Percentiles rank a stretch among this genome's conserved stretches.
Evolutionary conservation across 2,888 invertebrate species (phyloP).

Genomic region (Aleiodes leptofemur): DNA sequence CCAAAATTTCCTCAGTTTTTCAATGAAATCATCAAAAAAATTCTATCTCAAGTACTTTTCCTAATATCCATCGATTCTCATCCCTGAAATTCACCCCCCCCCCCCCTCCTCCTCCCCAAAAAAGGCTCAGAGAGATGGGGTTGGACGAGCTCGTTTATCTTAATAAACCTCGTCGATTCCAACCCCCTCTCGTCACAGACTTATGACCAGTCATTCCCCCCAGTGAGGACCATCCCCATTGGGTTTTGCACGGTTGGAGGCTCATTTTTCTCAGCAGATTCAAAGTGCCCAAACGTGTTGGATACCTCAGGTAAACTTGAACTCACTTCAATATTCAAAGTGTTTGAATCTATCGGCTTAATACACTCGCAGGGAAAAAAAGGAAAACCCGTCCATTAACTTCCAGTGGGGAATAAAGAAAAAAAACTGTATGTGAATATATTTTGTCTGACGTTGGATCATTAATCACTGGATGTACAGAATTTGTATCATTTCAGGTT

Average conservation of each 20-base stretch:
- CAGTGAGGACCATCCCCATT: conserved; percentile 2
- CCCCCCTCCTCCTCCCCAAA: too few relatives aligned
- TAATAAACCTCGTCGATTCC: conserved; percentile 67
- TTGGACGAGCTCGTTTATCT: conserved; percentile 61
- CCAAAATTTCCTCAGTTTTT: too few relatives aligned
- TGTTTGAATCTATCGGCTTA: conserved; percentile 36
- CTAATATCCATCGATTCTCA: too few relatives aligned
- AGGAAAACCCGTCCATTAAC: not conserved
- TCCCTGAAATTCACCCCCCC: too few relatives aligned
- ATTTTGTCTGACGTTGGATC: conserved; percentile 6
- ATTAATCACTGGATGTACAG: not conserved
- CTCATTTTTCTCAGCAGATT: conserved; percentile 40
- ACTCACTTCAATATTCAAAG: conserved; percentile 36
- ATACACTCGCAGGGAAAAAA: conserved; percentile 15
- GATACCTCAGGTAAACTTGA: conserved; percentile 8
- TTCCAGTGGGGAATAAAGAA: not conserved
- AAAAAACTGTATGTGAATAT: conserved; percentile 14
- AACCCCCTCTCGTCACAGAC: conserved; percentile 53
- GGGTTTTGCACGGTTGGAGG: conserved; percentile 21
- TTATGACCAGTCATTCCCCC: conserved; percentile 61
- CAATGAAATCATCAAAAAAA: too few relatives aligned
- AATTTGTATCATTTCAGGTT: conserved; percentile 12
- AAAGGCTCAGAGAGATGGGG: too few relatives aligned
- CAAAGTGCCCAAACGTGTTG: conserved; percentile 16
- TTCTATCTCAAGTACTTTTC: too few relatives aligned